Conservation (phyloP, 2,113 vertebrate genomes). For the Ciconia maguari region DNA sequence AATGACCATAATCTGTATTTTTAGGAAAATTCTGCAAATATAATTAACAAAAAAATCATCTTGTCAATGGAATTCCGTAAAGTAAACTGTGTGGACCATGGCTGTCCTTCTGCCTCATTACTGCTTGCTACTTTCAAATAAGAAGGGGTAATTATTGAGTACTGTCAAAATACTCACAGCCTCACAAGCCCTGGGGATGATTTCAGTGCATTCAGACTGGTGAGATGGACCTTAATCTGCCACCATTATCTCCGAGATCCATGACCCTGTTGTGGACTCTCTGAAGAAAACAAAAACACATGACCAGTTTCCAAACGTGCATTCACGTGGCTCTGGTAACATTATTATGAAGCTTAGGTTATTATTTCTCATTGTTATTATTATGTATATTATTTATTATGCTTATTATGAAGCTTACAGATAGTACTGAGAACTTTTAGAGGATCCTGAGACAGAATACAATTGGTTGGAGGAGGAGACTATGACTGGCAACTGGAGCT, state of each 20-base stretch:
- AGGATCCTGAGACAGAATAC: background rate
- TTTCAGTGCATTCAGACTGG: background rate
- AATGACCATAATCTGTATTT: background rate
- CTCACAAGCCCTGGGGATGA: background rate
- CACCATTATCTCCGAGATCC: background rate
- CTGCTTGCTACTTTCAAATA: background rate
- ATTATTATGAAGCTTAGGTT: background rate
- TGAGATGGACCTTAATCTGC: background rate
- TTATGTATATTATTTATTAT: background rate
- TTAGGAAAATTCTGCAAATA: background rate
- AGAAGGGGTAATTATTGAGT: background rate
- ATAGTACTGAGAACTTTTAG: background rate
- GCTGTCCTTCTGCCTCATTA: background rate
- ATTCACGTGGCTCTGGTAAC: background rate
- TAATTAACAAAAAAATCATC: background rate
- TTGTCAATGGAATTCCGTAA: background rate
- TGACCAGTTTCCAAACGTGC: background rate
- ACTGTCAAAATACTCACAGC: background rate
- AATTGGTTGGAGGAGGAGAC: background rate
- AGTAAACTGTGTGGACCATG: background rate
- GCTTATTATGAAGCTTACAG: background rate
- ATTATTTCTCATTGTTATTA: background rate
- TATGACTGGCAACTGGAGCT: background rate
- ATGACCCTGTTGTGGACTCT: background rate
- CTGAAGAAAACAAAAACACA: background rate